These are phyloP conservation scores for Apotomis betuletana DNA, from an alignment of 2,888 invertebrate genomes.

Conservation along the genomic window DNA sequence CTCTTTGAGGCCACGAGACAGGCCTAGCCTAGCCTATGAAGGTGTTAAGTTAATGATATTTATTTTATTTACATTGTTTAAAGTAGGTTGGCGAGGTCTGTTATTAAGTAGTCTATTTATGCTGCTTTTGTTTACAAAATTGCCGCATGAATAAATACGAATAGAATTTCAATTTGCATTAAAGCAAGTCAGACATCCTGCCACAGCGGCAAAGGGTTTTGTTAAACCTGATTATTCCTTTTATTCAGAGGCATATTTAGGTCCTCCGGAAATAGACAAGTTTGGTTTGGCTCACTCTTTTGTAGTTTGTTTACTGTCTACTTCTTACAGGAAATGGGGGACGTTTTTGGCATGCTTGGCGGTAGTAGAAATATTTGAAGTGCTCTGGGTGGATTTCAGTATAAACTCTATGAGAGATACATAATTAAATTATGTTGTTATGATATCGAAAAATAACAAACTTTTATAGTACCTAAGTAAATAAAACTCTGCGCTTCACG, in stretches of 20 bases:
- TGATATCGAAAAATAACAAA: too few relatives aligned
- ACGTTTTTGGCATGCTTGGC: background rate
- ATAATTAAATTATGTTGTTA: too few relatives aligned
- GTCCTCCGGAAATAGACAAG: slow-evolving; percentile 21
- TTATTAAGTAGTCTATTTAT: too few relatives aligned
- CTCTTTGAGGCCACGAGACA: too few relatives aligned
- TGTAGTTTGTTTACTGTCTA: slow-evolving; percentile 10
- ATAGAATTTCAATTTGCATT: slow-evolving; percentile 32
- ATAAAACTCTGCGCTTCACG: too few relatives aligned
- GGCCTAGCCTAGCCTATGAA: too few relatives aligned
- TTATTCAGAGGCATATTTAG: slow-evolving; percentile 7
- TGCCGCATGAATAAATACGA: slow-evolving; percentile 20
- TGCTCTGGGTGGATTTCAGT: background rate
- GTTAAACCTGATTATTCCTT: slow-evolving; percentile 19
- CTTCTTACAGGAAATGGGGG: background rate
- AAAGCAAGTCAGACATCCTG: slow-evolving; percentile 10
- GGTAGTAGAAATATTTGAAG: background rate
- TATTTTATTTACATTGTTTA: too few relatives aligned
- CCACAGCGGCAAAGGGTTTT: slow-evolving; percentile 20
- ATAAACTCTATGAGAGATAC: too few relatives aligned
- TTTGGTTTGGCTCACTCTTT: slow-evolving; percentile 8
- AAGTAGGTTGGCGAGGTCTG: too few relatives aligned
- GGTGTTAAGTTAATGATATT: too few relatives aligned
- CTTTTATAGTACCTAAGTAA: too few relatives aligned
- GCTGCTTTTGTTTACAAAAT: slow-evolving; percentile 6